phyloP scores from a whole-genome alignment of 2,888 invertebrate genomes.

The Pristionchus mayeri region DNA sequence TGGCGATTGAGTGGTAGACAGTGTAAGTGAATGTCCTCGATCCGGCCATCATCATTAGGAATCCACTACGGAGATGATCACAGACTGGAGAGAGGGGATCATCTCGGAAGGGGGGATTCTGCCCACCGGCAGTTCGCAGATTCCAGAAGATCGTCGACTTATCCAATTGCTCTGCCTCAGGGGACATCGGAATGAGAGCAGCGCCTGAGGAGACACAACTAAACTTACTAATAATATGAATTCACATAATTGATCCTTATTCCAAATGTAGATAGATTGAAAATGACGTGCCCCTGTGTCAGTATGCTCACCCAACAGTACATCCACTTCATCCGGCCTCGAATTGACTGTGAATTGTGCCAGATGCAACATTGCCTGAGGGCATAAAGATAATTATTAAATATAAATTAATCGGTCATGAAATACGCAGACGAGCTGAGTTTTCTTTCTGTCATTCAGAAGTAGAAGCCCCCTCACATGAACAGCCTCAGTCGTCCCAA shows the following conservation, averaged over 20 bases:
- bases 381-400: too few species aligned
- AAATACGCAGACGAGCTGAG: too few species aligned
- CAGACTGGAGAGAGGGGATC: constrained; percentile 57
- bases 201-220: not conserved
- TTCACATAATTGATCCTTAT: too few species aligned
- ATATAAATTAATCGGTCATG: too few species aligned
- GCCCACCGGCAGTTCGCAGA: constrained; percentile 1
- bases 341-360: constrained; percentile 66
- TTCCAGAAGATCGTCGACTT: constrained; percentile 48
- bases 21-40: constrained; percentile 59
- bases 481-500: constrained; percentile 56
- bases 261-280: not conserved
- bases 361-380: constrained; percentile 61
- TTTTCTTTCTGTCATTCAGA: too few species aligned
- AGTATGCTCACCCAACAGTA: constrained; percentile 57
- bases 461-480: too few species aligned
- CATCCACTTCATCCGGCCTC: constrained; percentile 60
- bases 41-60: constrained; percentile 66
- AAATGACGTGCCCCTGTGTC: not conserved
- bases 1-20: constrained; percentile 62
- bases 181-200: constrained; percentile 35
- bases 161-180: constrained; percentile 25
- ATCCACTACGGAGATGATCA: constrained; percentile 68
- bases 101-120: too few species aligned
- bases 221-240: not conserved